Percentiles rank a stretch among this genome's conserved stretches.
Evolutionary conservation across 2,888 invertebrate genomes (phyloP).

Genomic region (Beris chalybata): DNA sequence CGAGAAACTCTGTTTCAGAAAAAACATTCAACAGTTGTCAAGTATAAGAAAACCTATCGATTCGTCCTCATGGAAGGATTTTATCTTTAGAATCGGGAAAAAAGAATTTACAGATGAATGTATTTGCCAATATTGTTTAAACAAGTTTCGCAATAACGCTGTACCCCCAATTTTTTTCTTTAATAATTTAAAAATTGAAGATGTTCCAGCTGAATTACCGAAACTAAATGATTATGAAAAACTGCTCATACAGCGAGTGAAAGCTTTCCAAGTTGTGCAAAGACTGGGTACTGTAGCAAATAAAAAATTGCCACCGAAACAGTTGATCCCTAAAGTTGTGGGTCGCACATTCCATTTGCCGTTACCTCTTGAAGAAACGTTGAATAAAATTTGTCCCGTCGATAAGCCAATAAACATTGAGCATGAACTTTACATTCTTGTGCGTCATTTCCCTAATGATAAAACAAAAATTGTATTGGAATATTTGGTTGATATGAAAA

Average conservation of each 20-base stretch:
- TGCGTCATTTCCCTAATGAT: constrained; percentile 44
- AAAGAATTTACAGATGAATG: not conserved
- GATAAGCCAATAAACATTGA: constrained; percentile 43
- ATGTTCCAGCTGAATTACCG: constrained; percentile 39
- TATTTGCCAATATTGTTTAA: constrained; percentile 35
- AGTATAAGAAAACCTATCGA: no score
- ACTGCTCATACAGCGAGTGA: constrained; percentile 41
- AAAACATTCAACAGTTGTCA: no score
- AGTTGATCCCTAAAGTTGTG: constrained; percentile 38
- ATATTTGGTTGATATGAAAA: constrained; percentile 45
- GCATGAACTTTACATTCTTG: constrained; percentile 46
- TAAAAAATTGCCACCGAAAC: constrained; percentile 42
- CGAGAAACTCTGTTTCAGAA: no score
- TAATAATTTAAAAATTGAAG: constrained; percentile 41
- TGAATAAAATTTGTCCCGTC: constrained; percentile 45
- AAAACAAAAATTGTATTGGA: constrained; percentile 44
- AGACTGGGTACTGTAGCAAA: constrained; percentile 46
- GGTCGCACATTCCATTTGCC: constrained; percentile 46
- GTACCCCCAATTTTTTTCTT: constrained; percentile 44
- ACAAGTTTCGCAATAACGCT: constrained; percentile 39
- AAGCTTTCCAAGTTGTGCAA: constrained; percentile 48
- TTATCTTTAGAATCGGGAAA: not conserved
- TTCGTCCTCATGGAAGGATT: not conserved
- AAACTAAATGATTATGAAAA: constrained; percentile 43
- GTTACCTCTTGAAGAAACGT: constrained; percentile 47